phyloP scores from a whole-genome alignment of 2,113 vertebrate species.

The Platysternon megacephalum region DNA sequence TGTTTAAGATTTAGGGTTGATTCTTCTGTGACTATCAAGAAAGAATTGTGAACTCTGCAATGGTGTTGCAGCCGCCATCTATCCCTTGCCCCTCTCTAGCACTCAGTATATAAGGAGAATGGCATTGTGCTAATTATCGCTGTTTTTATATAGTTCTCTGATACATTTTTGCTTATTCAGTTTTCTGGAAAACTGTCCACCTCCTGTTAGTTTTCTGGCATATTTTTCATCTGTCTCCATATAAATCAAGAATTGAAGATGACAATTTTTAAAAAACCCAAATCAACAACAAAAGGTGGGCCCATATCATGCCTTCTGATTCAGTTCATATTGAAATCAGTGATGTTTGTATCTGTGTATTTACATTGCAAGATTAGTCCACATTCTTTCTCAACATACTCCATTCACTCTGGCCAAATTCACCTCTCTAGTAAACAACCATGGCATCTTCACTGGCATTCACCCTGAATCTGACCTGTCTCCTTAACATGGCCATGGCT shows the following conservation, averaged over 20 bases:
- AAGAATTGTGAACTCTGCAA: neutral
- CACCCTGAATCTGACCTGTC: neutral
- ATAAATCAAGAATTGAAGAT: neutral
- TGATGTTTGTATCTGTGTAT: neutral
- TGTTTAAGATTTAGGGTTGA: neutral
- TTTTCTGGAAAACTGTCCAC: neutral
- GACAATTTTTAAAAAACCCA: slow-evolving; percentile 12
- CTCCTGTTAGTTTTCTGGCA: neutral
- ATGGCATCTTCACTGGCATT: neutral
- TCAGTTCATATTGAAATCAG: neutral
- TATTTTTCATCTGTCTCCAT: slow-evolving; percentile 19
- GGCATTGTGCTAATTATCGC: neutral
- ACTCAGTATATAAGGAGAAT: neutral
- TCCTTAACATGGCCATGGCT: neutral
- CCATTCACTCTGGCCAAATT: neutral
- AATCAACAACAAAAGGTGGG: neutral
- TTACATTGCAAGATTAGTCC: neutral
- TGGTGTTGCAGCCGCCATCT: neutral
- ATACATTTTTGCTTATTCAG: neutral
- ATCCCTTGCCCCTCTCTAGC: neutral
- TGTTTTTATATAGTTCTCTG: slow-evolving; percentile 1
- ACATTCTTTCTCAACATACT: neutral
- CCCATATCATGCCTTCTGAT: neutral
- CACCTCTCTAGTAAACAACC: neutral
- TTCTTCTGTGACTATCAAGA: neutral